Base-by-base conservation (phyloP, 2,888 invertebrate species). In the Lasioglossum oenotherae region DNA sequence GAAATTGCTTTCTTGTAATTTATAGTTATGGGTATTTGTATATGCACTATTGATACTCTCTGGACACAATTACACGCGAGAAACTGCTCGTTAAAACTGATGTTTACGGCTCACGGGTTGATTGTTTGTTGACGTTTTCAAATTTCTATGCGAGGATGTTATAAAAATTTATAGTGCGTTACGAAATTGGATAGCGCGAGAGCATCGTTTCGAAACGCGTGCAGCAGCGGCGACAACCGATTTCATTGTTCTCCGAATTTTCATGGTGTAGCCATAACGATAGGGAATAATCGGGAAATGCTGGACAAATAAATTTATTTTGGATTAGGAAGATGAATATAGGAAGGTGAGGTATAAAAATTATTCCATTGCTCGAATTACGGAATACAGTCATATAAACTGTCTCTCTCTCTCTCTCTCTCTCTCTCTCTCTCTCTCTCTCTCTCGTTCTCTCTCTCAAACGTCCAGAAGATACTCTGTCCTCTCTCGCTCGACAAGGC, bases 1-100 rank as follows among this genome's bases (percentile, higher is more conserved):
- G 90, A 88, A 90, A 90, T 90, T 90, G 87, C 87, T 90, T 82
- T 80, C 72, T 82, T 79, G 81, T 89, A 90, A 90, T 90, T 90
- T 90, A 90, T 85, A 75, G 89, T 85, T 73, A 74, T 38, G 85
- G 81, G 75, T 80, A 85, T 90, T 85, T 69, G 80, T 78, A 53
- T 75, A 16, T 79, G 74, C 38, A 35, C 82, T 78, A 72, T 86
- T 88, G 82, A 85, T 82, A 81, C 80, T 75, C 74, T 80, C 72
- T 74, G 77, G 73, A 76, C 73, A 64, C 80, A 73, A 81, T 84
- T 77, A 64, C 41, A 23, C 49, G 73, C 38, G 38, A 35, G 73
- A 44, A 53, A 78, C 41, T 31, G 69, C 69, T 69, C 69, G 69
- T 69, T 69, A 69, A 35, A 69, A 69, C 38, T 10, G 69, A 38